These are phyloP conservation scores for Coryphaenoides rupestris DNA, from an alignment of 2,113 vertebrate genomes.

Conservation along the genomic window DNA sequence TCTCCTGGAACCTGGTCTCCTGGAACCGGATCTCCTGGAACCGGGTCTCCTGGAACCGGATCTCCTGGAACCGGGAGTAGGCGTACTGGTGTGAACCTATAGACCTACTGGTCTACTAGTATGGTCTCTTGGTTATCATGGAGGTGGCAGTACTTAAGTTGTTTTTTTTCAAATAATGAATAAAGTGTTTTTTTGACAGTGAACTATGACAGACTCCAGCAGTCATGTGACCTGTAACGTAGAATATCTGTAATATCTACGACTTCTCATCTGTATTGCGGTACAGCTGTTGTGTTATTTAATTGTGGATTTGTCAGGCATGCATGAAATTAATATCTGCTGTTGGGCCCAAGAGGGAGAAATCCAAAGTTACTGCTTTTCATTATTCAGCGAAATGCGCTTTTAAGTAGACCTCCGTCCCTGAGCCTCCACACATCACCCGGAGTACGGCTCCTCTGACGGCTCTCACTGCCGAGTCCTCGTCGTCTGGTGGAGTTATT, in stretches of 20 bases:
- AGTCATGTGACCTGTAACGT: background rate
- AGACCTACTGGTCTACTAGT: too few species aligned
- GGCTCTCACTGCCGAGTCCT: background rate
- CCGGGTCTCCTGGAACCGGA: too few species aligned
- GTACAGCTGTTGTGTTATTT: background rate
- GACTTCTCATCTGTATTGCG: background rate
- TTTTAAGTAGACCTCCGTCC: background rate
- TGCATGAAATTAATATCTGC: background rate
- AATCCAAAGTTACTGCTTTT: background rate
- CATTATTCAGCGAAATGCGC: background rate
- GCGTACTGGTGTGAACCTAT: too few species aligned
- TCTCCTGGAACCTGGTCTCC: too few species aligned
- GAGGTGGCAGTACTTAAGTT: too few species aligned
- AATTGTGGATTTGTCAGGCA: background rate
- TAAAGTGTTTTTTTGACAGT: background rate
- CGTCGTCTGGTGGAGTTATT: background rate
- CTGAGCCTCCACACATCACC: too few species aligned
- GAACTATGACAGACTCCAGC: background rate
- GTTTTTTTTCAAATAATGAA: too few species aligned
- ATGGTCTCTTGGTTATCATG: too few species aligned
- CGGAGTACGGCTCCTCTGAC: background rate
- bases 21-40: too few species aligned
- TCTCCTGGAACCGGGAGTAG: too few species aligned
- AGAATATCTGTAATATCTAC: background rate
- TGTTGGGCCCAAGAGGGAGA: background rate